Conservation (phyloP, 2,888 invertebrate species). For the Helobdella robusta region DNA sequence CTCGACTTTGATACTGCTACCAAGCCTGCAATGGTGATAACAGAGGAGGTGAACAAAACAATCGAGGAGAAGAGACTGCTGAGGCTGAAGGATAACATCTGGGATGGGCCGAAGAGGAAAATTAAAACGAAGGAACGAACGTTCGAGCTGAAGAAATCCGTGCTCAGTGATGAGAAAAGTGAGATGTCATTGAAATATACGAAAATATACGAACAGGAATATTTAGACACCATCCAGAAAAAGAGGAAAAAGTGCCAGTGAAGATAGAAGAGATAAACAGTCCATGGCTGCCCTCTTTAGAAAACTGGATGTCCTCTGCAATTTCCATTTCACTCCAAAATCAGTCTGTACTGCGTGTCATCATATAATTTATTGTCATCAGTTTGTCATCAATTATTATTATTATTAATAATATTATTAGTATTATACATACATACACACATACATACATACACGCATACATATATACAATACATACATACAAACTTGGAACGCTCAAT, state of each 20-base stretch:
- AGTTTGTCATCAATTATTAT: background rate
- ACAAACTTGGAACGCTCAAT: too few relatives aligned
- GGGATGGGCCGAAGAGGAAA: constrained; percentile 84
- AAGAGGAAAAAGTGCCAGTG: constrained; percentile 52
- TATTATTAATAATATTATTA: too few relatives aligned
- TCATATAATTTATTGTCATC: background rate
- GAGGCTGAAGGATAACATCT: constrained; percentile 77
- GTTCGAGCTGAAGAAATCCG: constrained; percentile 73
- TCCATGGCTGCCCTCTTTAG: constrained; percentile 67
- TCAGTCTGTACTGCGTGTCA: constrained; percentile 51
- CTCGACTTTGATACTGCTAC: constrained; percentile 77
- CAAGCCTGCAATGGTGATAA: constrained; percentile 78
- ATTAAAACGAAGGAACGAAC: constrained; percentile 62
- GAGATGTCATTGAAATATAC: constrained; percentile 80
- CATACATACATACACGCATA: too few relatives aligned
- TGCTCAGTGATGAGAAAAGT: constrained; percentile 85
- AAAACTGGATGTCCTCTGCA: constrained; percentile 81
- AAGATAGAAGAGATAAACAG: constrained; percentile 68
- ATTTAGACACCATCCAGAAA: constrained; percentile 53
- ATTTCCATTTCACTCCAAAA: constrained; percentile 88
- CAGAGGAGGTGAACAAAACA: constrained; percentile 74
- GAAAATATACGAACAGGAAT: constrained; percentile 76
- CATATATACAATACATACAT: too few relatives aligned
- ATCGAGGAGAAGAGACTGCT: constrained; percentile 83
- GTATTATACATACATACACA: background rate